Evolutionary conservation across 2,113 vertebrate genomes (phyloP), one percentile per base, ranked within the genome.

Genomic region (Noturus placidus): DNA sequence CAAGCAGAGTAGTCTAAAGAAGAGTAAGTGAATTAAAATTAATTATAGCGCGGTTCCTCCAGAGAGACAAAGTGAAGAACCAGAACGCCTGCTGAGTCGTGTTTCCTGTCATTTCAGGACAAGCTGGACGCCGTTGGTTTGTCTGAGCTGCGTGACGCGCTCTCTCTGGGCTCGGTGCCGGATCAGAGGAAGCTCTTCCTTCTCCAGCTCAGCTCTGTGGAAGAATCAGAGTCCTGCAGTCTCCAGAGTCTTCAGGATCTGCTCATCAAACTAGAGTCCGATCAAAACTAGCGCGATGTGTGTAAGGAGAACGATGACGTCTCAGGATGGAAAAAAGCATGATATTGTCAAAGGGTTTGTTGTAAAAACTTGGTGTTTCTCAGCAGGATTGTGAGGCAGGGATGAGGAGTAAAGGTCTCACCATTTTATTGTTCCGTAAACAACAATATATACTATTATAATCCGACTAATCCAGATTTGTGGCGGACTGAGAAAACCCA

Each of bases 221-320:
- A 92, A 2, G 89, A 91, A 52, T 91, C 85, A 59, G 92, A 93
- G 4, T 87, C 90, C 86, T 91, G 90, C 22, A 93, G 94, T 5
- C 93, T 97, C 54, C 94, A 96, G 88, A 94, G 88, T 0, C 91
- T 98, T 91, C 96, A 94, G 92, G 96, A 91, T 56, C 91, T 97
- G 61, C 95, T 99, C 72, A 89, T 97, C 70, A 92, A 96, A 86
- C 94, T 97, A 79, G 92, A 97, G 27, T 96, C 52, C 38, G 56
- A 50, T 35, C 22, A 63, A 2, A 81, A 59, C 79, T 81, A 81
- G 33, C 2, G 2, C 2, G 11, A 9, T 30, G 5, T 3, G 15
- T 52, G 22, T 61, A 63, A 86, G 33, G 77, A 74, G 52, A 35
- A 74, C 11, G 3, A 13, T 5, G n/a, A 79, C 27, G 76, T 79